phyloP scores from a whole-genome alignment of 2,797 vertebrate species.

The Ctenopoma multispine region DNA sequence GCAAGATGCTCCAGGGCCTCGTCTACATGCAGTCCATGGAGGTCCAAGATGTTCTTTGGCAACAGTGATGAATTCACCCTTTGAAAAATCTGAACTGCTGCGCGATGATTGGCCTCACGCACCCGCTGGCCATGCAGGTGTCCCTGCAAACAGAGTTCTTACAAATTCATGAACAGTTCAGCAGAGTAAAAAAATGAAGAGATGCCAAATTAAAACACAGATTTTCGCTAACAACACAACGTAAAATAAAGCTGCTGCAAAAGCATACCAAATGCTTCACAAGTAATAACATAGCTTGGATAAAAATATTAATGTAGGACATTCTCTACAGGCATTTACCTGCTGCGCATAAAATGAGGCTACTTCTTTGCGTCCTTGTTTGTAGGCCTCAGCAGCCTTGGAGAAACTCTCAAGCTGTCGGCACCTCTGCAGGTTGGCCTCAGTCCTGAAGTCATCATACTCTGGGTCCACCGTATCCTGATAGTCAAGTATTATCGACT shows the following conservation, averaged over 20 bases:
- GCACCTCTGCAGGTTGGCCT: conserved; percentile 90
- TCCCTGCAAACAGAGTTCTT: conserved; percentile 80
- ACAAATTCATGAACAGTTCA: background rate
- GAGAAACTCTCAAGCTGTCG: conserved; percentile 90
- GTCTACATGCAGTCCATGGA: conserved; percentile 96
- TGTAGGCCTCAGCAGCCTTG: conserved; percentile 93
- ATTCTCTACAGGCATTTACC: conserved; percentile 70
- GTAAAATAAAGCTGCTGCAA: background rate
- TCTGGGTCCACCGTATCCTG: conserved; percentile 92
- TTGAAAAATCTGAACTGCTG: conserved; percentile 93
- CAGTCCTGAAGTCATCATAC: conserved; percentile 93
- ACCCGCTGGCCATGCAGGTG: conserved; percentile 92
- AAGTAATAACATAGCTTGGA: background rate
- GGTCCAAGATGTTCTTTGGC: conserved; percentile 94
- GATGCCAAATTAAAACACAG: background rate
- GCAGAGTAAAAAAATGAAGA: background rate
- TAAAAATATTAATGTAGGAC: background rate
- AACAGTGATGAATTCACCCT: conserved; percentile 92
- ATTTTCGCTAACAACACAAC: background rate
- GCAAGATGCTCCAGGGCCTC: conserved; percentile 91
- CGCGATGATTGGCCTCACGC: conserved; percentile 94
- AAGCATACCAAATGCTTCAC: background rate
- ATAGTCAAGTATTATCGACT: conserved; percentile 64
- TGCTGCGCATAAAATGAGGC: conserved; percentile 96
- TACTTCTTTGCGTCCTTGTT: conserved; percentile 91